These are phyloP conservation scores for Ciconia maguari DNA, from an alignment of 2,113 vertebrate genomes.

Conservation along the genomic window DNA sequence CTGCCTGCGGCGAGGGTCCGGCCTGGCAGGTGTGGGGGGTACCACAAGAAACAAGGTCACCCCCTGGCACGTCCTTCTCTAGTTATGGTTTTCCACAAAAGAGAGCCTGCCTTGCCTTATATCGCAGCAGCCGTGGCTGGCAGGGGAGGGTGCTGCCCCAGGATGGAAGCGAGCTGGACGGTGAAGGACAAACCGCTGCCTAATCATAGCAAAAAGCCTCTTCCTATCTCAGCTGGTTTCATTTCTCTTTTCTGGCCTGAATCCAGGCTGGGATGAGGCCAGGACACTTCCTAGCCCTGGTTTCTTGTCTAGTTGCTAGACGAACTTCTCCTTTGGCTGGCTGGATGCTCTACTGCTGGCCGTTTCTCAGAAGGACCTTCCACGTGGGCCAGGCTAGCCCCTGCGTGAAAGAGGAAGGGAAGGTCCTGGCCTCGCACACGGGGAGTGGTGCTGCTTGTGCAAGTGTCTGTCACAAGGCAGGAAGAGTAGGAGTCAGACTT, in stretches of 20 bases:
- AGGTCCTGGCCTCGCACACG: background rate
- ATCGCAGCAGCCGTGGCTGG: rapidly evolving
- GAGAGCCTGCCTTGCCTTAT: background rate
- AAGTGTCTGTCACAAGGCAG: slow-evolving; percentile 40
- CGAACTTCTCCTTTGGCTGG: slow-evolving; percentile 17
- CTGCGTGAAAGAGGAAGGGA: slow-evolving; percentile 3
- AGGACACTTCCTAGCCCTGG: background rate
- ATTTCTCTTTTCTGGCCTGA: background rate
- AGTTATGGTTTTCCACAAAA: background rate
- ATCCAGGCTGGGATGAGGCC: background rate
- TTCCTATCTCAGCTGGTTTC: background rate
- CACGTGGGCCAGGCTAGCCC: background rate
- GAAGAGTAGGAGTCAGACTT: slow-evolving; percentile 31
- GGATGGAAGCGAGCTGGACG: background rate
- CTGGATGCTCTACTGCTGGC: background rate
- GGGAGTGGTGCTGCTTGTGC: background rate
- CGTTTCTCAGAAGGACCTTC: background rate
- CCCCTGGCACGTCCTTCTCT: background rate
- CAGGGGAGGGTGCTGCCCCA: background rate
- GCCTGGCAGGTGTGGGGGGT: background rate
- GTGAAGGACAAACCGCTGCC: background rate
- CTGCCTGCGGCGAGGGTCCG: background rate
- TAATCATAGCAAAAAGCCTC: background rate
- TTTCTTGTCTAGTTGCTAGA: background rate
- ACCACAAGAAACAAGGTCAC: background rate